Evolutionary conservation across 2,797 vertebrate genomes (phyloP).

Genomic region (Pangasius krempfi): DNA sequence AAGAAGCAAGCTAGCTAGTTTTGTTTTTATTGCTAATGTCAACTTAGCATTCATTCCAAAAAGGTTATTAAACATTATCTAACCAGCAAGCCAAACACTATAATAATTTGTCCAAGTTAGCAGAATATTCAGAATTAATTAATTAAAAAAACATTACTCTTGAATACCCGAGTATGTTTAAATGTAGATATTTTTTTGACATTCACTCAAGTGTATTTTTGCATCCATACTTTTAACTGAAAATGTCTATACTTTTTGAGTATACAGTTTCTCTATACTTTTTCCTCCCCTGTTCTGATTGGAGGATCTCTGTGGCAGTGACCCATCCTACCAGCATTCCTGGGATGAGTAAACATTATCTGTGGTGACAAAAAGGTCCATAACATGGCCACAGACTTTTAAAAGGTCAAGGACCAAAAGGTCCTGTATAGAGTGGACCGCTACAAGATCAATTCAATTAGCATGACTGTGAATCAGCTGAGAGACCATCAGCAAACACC

Average conservation of each 20-base stretch:
- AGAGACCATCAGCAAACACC: slow-evolving; percentile 1
- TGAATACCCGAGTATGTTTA: background rate
- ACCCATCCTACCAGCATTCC: background rate
- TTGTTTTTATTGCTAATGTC: background rate
- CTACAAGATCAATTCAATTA: background rate
- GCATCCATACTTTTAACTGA: background rate
- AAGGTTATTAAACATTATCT: background rate
- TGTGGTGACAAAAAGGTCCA: background rate
- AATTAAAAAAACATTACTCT: background rate
- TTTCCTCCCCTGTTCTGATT: background rate
- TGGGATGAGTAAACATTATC: background rate
- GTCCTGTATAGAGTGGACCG: too few species aligned
- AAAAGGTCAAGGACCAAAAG: background rate
- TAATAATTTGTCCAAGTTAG: background rate
- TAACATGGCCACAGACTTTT: background rate
- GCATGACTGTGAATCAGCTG: background rate
- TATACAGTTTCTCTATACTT: background rate
- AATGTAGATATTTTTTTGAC: background rate
- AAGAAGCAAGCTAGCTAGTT: background rate
- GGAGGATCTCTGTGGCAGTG: background rate
- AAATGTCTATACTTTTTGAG: background rate
- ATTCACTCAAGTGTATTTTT: background rate
- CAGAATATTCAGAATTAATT: background rate
- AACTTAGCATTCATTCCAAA: background rate
- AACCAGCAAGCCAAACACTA: background rate